phyloP scores from a whole-genome alignment of 64 coral and sea anemone species.

The Actinia tenebrosa region DNA sequence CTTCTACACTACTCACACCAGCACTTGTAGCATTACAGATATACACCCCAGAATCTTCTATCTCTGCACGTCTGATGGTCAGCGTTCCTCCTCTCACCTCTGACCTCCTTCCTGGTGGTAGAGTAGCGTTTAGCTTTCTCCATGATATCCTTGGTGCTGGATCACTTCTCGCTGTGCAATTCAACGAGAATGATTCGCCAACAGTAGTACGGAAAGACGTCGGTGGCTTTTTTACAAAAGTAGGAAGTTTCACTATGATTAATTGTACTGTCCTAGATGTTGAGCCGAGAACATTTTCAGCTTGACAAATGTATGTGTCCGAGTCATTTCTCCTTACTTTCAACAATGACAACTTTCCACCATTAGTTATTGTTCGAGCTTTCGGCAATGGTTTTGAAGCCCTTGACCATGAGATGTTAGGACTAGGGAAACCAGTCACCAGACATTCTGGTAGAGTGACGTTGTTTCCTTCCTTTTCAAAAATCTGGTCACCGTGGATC shows the following conservation, averaged over 20 bases:
- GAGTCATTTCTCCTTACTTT: not conserved
- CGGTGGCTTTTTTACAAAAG: conserved; percentile 34
- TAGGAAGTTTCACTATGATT: not conserved
- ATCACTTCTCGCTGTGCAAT: conserved; percentile 52
- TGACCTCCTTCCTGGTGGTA: conserved; percentile 28
- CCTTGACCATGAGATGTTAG: conserved; percentile 38
- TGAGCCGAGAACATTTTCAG: conserved; percentile 36
- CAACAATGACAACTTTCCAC: not conserved
- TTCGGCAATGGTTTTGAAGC: not conserved
- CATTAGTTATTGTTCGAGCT: not conserved
- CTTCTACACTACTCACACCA: not conserved
- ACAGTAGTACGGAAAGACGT: not conserved
- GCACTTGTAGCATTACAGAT: conserved; percentile 34
- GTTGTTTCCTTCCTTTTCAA: conserved; percentile 5
- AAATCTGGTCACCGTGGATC: not conserved
- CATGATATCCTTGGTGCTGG: conserved; percentile 46
- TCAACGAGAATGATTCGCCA: not conserved
- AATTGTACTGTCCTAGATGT: not conserved
- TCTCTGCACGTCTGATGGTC: not conserved
- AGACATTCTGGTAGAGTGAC: conserved; percentile 19
- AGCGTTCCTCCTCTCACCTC: not conserved
- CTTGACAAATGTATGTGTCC: conserved; percentile 29
- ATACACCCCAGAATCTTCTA: conserved; percentile 40
- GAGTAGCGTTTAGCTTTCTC: conserved; percentile 5
- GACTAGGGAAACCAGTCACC: conserved; percentile 33